A percentile compares a stretch with the other conserved stretches of the same genome.
phyloP scores from a whole-genome alignment of 2,797 vertebrate genomes.

The Chaetodon trifasciatus region DNA sequence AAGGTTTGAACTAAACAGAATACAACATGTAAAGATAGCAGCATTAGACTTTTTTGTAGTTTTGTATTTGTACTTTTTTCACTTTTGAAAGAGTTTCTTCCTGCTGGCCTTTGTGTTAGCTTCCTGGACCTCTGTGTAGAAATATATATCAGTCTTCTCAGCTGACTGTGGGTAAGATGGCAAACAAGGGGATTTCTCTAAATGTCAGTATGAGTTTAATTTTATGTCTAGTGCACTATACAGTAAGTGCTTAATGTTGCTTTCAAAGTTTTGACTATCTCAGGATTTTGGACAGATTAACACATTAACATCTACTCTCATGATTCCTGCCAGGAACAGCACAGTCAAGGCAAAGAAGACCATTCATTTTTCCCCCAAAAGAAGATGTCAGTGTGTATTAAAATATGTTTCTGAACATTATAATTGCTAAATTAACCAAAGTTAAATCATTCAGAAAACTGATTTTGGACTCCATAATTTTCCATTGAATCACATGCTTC shows the following conservation, averaged over 20 bases:
- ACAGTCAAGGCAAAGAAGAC: neutral
- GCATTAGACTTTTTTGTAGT: neutral
- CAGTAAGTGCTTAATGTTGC: neutral
- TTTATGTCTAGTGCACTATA: neutral
- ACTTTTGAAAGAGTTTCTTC: neutral
- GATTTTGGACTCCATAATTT: slow-evolving; percentile 42
- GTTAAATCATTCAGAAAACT: slow-evolving; percentile 38
- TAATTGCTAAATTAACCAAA: slow-evolving; percentile 31
- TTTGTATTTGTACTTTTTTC: neutral
- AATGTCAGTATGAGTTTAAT: neutral
- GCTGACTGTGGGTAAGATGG: slow-evolving; percentile 10
- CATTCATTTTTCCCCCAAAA: neutral
- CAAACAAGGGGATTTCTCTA: slow-evolving; percentile 13
- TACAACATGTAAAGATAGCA: neutral
- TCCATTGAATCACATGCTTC: slow-evolving; percentile 45
- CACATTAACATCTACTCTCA: neutral
- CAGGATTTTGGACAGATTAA: neutral
- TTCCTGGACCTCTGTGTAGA: neutral
- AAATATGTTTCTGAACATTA: slow-evolving; percentile 39
- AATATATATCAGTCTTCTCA: neutral
- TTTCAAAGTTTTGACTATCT: neutral
- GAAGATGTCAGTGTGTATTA: slow-evolving; percentile 11
- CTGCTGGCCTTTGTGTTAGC: neutral
- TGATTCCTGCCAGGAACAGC: neutral
- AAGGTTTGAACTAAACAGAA: slow-evolving; percentile 1